phyloP scores from a whole-genome alignment of 2,888 invertebrate species.

The Agrotis segetum region DNA sequence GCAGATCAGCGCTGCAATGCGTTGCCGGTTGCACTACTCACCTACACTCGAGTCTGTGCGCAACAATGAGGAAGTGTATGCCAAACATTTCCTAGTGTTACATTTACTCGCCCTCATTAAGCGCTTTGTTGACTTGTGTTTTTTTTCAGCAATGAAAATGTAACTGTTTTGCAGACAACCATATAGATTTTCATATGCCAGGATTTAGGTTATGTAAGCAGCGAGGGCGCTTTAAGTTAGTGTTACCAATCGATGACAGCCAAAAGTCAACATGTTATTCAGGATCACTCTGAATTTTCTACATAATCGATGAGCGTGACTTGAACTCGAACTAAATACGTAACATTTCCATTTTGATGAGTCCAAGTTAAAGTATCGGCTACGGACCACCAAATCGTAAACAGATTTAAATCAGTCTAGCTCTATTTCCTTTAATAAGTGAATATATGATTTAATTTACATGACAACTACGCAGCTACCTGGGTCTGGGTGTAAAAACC shows the following conservation, averaged over 20 bases:
- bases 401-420: conserved; percentile 40
- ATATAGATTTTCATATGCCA: conserved; percentile 16
- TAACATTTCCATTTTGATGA: conserved; percentile 78
- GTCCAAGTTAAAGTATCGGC: conserved; percentile 30
- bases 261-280: conserved; percentile 64
- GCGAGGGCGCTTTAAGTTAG: conserved; percentile 29
- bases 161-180: conserved; percentile 13
- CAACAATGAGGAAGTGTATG: conserved; percentile 85
- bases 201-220: conserved; percentile 53
- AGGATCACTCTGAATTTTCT: conserved; percentile 73
- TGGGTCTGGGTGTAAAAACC: conserved; percentile 31
- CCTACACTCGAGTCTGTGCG: conserved; percentile 77
- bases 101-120: conserved; percentile 81
- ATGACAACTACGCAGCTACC: conserved; percentile 31
- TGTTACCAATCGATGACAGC: conserved; percentile 28
- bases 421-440: conserved; percentile 43
- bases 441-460: conserved; percentile 12
- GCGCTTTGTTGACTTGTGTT: conserved; percentile 43
- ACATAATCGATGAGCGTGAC: conserved; percentile 74
- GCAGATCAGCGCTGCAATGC: conserved; percentile 70
- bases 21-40: conserved; percentile 75
- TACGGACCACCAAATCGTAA: conserved; percentile 37
- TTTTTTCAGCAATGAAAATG: conserved; percentile 24
- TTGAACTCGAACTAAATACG: conserved; percentile 84
- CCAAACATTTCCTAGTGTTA: conserved; percentile 85